Evolutionary conservation across 2,113 vertebrate genomes (phyloP), one percentile per base, ranked within the genome.

Genomic region (Marcusenius ussheri): DNA sequence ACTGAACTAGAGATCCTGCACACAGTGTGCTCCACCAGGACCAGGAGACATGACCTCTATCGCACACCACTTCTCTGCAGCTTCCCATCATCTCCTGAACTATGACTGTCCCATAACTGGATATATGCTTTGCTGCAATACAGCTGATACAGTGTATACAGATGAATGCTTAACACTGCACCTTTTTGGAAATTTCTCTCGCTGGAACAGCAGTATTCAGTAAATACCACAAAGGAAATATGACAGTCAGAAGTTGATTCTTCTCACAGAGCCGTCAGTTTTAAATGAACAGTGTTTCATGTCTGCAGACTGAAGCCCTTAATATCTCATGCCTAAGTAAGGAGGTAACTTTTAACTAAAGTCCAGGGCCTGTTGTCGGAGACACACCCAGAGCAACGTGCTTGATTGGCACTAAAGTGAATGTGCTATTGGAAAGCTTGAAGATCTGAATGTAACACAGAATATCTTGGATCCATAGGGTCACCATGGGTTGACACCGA

Each of bases 1-100:
- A 53, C 45, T 50, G 85, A 87, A 47, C 83, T 47, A 46, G 83
- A 84, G 83, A 84, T 84, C 19, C 83, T 84, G 45, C 83, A 84
- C 39, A n/a, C 21, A 15, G 35, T 42, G 21, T 84, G 83, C 42
- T 47, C 83, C 45, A 24, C 9, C 39, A 24, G 83, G 83, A 46
- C 39, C 21, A 11, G 9, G 45, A 46, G 39, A 42, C 45, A 45
- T 84, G 83, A 45, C 21, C 83, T 42, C 42, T 24, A 47, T 47
- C 21, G 39, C 45, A 84, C 21, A 46, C 39, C 42, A 84, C 19
- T 21, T 45, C 21, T 45, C 21, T 24, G 39, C 4, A 84, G 21
- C 19, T n/a, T 84, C 24, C 10, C 45, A 13, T 46, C 74, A 80
- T 80, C 74, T 80, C 35, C 74, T 39, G 35, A 42, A 80, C 74